phyloP scores from a whole-genome alignment of 2,888 invertebrate species.

The Orchesella flavescens region DNA sequence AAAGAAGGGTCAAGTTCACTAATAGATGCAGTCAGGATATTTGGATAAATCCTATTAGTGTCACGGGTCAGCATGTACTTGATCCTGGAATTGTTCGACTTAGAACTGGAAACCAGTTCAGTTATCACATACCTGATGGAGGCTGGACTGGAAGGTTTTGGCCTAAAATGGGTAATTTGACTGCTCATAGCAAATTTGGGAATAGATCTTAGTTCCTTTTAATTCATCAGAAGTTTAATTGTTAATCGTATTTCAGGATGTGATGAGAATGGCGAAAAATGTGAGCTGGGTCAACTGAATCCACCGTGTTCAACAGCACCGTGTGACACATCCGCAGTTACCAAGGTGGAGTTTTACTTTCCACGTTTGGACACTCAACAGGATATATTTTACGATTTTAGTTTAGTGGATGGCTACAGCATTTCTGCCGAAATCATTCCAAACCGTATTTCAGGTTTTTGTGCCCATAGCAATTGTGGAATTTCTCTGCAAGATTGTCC shows the following conservation, averaged over 20 bases:
- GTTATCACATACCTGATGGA: constrained; percentile 51
- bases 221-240: no score
- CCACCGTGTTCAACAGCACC: constrained; percentile 37
- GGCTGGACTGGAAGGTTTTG: constrained; percentile 63
- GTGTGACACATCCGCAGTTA: constrained; percentile 64
- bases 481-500: constrained; percentile 34
- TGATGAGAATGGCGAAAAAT: constrained; percentile 13
- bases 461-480: constrained; percentile 25
- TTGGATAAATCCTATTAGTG: constrained; percentile 51
- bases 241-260: constrained; percentile 2
- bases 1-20: constrained; percentile 27
- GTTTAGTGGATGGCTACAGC: constrained; percentile 77
- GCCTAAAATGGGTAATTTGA: constrained; percentile 45
- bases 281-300: constrained; percentile 46
- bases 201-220: no score
- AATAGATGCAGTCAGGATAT: constrained; percentile 45
- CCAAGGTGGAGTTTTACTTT: constrained; percentile 64
- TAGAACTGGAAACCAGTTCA: not conserved
- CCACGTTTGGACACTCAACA: constrained; percentile 73
- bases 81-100: constrained; percentile 31
- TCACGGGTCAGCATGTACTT: constrained; percentile 37
- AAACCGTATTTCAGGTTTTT: constrained; percentile 18
- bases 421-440: constrained; percentile 72
- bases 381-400: constrained; percentile 76
- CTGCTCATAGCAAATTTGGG: no score